Evolutionary conservation across 1,140 invertebrate species (phyloP).

Genomic region (Nebria ingens): DNA sequence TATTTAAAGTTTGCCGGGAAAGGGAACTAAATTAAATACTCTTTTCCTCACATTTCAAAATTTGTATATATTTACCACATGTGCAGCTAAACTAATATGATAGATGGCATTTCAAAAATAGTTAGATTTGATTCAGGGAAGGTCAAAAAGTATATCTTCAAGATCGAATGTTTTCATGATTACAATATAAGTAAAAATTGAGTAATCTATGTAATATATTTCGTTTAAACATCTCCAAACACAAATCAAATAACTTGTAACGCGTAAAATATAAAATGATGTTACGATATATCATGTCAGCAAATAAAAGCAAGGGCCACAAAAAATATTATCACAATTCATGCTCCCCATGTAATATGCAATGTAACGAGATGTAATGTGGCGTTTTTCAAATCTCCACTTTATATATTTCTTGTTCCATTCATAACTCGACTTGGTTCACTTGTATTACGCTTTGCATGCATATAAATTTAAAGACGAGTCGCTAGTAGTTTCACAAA

Average conservation of each 20-base stretch:
- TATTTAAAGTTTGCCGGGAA: constrained; percentile 8
- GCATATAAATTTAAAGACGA: background rate
- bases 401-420: background rate
- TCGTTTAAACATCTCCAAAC: too few relatives aligned
- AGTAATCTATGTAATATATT: too few relatives aligned
- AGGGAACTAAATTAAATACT: too few relatives aligned
- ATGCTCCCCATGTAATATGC: constrained; percentile 3
- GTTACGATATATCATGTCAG: background rate
- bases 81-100: too few relatives aligned
- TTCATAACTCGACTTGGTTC: background rate
- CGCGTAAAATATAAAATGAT: background rate
- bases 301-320: background rate
- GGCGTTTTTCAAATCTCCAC: constrained; percentile 1
- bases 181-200: too few relatives aligned
- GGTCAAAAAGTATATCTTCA: too few relatives aligned
- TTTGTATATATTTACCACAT: too few relatives aligned
- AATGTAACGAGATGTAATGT: constrained; percentile 5
- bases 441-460: constrained; percentile 3
- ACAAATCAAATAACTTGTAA: too few relatives aligned
- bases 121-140: too few relatives aligned
- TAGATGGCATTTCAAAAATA: too few relatives aligned
- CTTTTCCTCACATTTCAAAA: too few relatives aligned
- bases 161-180: too few relatives aligned
- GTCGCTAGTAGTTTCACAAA: background rate
- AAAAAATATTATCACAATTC: constrained; percentile 6